phyloP scores from a whole-genome alignment of 2,888 invertebrate species.

The Dryobota labecula region DNA sequence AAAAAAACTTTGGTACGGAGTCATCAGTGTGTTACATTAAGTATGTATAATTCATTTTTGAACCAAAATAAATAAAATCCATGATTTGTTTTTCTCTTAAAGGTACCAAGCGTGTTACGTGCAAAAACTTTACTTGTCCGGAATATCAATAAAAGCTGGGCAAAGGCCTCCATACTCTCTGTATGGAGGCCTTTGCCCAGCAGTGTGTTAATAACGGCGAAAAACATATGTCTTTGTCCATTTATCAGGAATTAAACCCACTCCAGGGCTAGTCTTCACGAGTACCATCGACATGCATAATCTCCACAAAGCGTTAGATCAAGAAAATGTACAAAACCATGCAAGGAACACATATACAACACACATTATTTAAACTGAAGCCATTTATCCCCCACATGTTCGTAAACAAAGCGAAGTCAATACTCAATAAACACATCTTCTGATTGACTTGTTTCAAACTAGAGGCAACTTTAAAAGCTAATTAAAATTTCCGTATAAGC shows the following conservation, averaged over 20 bases:
- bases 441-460: slow-evolving; percentile 46
- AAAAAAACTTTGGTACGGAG: not conserved
- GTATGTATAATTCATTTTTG: too few relatives aligned
- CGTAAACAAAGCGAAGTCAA: not conserved
- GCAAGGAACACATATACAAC: too few relatives aligned
- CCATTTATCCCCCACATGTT: not conserved
- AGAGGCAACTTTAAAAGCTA: slow-evolving; percentile 54
- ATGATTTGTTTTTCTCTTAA: not conserved
- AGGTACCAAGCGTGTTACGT: not conserved
- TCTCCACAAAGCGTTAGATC: not conserved
- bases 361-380: not conserved
- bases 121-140: not conserved
- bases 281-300: not conserved
- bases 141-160: too few relatives aligned
- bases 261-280: not conserved
- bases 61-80: not conserved
- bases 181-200: too few relatives aligned
- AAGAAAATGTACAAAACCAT: not conserved
- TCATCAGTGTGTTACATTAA: not conserved
- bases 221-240: too few relatives aligned
- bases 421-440: slow-evolving; percentile 18
- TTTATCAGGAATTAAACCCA: not conserved
- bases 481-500: slow-evolving; percentile 58
- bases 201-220: too few relatives aligned
- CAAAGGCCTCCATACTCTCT: too few relatives aligned